Evolutionary conservation across 2,888 invertebrate species (phyloP), one percentile per base, ranked within the genome.

Genomic region (Cepaea hortensis): DNA sequence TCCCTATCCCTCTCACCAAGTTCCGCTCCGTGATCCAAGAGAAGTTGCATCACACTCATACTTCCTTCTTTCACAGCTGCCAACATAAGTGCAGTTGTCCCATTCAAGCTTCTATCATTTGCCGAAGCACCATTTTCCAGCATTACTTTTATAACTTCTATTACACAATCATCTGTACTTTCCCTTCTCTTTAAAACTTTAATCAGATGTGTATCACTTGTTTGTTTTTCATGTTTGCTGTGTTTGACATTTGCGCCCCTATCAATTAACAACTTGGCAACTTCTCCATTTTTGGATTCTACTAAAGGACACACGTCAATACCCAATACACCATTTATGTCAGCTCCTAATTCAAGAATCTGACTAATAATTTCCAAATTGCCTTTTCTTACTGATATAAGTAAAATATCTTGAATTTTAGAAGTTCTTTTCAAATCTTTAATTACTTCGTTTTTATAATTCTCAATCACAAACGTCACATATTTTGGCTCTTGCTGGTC

Each of bases 11-110:
- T 9, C 18, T 68, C 70, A 70, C 35, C 68, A 23, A 81, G 18
- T 46, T 81, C 70, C 0, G 81, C 81, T 13, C 81, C 81, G 15
- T 81, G 46, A 50, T 81, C 65, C 23, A 81, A 50, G 9, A 81
- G 48, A 35, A 70, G 1, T 11, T 23, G 18, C 11, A 79, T 3
- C 0, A 55, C 62, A 62, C 3, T 3, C 61, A 3, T 6, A 13
- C 11, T 23, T 61, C 76, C 20, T 50, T 61, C 23, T 23, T 23
- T 61, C 15, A 61, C 61, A 23, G 79, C 79, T n/a, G 79, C 79
- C 23, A 62, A 23, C 62, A 61, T 79, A 6, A 79, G 13, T 20
- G 79, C 18, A 3, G 79, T 79, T n/a, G 0, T 48, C 61, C 62
- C 61, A 62, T n/a, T 18, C 11, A 3, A 23, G 35, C 35, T 35